phyloP scores from a whole-genome alignment of 2,888 invertebrate species.

The Phaonia tiefii region DNA sequence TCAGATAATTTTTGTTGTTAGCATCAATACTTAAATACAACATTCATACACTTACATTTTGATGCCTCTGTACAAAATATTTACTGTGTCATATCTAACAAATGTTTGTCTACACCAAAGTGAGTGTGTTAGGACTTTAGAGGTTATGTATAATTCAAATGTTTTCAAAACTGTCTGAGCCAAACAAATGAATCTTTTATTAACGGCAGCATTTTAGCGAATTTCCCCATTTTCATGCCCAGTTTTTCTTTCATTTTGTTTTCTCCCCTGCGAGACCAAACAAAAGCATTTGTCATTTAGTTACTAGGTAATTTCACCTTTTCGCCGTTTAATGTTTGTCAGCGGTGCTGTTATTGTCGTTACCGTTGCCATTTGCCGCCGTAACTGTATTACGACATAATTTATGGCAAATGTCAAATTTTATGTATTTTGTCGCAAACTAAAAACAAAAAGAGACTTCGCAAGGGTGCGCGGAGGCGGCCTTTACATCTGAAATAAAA shows the following conservation, averaged over 20 bases:
- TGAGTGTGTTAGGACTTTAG: too few relatives aligned
- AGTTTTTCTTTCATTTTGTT: slow-evolving; percentile 21
- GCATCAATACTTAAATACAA: too few relatives aligned
- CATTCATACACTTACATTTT: too few relatives aligned
- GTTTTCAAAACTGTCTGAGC: slow-evolving; percentile 1
- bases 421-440: slow-evolving; percentile 36
- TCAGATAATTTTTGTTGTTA: too few relatives aligned
- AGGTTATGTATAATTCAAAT: slow-evolving; percentile 18
- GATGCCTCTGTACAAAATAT: too few relatives aligned
- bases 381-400: slow-evolving; percentile 51
- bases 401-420: slow-evolving; percentile 54
- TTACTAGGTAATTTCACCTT: neutral
- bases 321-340: slow-evolving; percentile 40
- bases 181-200: slow-evolving; percentile 24
- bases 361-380: slow-evolving; percentile 7
- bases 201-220: slow-evolving; percentile 41
- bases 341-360: neutral
- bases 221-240: neutral
- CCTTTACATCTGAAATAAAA: too few relatives aligned
- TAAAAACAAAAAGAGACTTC: neutral
- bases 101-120: neutral
- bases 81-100: too few relatives aligned
- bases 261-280: neutral
- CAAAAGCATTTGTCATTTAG: slow-evolving; percentile 34
- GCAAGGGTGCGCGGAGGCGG: neutral